These are phyloP conservation scores for Drosophila kanapiae DNA, from an alignment of 1,140 invertebrate species.

Conservation along the genomic window DNA sequence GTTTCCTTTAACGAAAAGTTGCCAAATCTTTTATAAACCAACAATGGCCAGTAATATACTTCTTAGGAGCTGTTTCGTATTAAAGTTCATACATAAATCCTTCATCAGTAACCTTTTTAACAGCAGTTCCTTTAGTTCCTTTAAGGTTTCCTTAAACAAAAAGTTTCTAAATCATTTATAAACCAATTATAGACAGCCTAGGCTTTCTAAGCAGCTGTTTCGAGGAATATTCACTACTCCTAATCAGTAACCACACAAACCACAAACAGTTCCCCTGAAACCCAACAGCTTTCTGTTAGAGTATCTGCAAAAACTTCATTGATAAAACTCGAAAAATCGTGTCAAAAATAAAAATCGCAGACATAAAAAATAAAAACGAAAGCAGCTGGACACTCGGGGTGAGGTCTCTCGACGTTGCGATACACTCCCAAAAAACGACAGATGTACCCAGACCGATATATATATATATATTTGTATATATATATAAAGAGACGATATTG, in stretches of 20 bases:
- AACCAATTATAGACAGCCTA: too few species aligned
- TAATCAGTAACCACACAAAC: background rate
- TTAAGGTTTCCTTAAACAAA: too few species aligned
- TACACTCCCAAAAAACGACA: conserved; percentile 42
- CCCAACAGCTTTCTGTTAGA: background rate
- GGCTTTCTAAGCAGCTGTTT: background rate
- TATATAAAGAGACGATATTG: conserved; percentile 7
- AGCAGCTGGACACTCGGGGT: conserved; percentile 49
- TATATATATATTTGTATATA: conserved; percentile 8
- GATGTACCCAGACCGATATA: conserved; percentile 28
- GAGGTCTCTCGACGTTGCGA: conserved; percentile 16
- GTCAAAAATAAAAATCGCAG: conserved; percentile 70
- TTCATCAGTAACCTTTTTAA: too few species aligned
- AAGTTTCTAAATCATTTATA: too few species aligned
- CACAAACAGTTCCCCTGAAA: background rate
- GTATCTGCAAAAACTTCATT: conserved; percentile 31
- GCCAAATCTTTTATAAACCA: background rate
- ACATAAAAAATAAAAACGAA: conserved; percentile 51
- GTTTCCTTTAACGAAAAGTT: background rate
- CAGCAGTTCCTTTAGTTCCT: too few species aligned
- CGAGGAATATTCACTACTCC: background rate
- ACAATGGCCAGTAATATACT: background rate
- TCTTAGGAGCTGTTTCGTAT: too few species aligned
- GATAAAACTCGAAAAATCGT: conserved; percentile 60
- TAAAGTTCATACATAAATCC: too few species aligned